Evolutionary conservation across 2,797 vertebrate genomes (phyloP).

Genomic region (Sebastes nivosus): DNA sequence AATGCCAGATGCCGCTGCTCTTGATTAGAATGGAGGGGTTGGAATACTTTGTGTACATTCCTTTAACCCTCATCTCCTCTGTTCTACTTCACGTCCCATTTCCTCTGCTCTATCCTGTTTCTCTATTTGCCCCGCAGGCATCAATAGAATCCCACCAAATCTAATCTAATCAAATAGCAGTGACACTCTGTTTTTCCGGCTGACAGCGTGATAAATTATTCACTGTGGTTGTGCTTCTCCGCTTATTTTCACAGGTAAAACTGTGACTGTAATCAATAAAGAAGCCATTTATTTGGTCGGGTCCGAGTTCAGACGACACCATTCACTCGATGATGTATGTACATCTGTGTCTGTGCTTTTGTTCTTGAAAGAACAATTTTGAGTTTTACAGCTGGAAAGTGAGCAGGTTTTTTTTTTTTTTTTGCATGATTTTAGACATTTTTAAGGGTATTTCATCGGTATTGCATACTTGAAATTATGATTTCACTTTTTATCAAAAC

Average conservation of each 20-base stretch:
- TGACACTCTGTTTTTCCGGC: neutral
- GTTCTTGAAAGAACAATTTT: no score
- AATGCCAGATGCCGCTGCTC: neutral
- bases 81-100: constrained; percentile 2
- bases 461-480: no score
- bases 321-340: neutral
- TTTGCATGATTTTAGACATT: no score
- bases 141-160: constrained; percentile 33
- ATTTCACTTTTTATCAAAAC: no score
- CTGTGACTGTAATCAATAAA: constrained; percentile 10
- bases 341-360: no score
- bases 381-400: no score
- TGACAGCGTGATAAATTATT: constrained; percentile 25
- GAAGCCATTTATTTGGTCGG: neutral
- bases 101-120: neutral
- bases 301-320: neutral
- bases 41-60: neutral
- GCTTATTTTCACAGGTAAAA: constrained; percentile 9
- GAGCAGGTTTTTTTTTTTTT: no score
- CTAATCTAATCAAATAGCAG: constrained; percentile 25
- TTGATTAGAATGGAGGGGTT: neutral
- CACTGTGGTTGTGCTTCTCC: neutral
- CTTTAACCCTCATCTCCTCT: neutral
- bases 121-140: neutral
- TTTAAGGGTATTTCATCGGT: no score